phyloP scores from a whole-genome alignment of 2,113 vertebrate species.

The Nestor notabilis region DNA sequence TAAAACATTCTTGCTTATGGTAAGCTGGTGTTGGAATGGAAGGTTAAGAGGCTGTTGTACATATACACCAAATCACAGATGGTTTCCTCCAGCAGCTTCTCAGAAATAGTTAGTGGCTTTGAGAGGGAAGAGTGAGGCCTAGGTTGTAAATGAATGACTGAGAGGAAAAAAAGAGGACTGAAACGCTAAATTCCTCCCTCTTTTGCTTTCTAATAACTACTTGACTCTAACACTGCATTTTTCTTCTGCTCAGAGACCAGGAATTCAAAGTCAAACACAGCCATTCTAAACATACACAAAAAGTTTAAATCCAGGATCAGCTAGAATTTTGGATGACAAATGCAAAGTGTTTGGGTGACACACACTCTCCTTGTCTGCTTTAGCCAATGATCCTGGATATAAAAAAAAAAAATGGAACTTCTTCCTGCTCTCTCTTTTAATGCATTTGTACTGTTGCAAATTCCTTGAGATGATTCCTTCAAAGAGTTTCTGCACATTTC shows the following conservation, averaged over 20 bases:
- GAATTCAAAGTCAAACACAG: neutral
- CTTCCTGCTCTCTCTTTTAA: neutral
- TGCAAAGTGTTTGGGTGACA: neutral
- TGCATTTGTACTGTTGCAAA: neutral
- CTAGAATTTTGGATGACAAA: neutral
- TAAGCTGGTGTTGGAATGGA: neutral
- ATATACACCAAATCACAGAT: neutral
- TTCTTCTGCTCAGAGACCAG: neutral
- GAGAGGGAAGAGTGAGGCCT: neutral
- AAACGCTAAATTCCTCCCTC: neutral
- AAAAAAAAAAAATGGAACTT: neutral
- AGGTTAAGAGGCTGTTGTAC: neutral
- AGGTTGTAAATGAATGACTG: neutral
- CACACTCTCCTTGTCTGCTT: neutral
- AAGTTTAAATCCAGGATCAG: neutral
- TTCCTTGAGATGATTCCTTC: neutral
- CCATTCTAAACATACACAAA: neutral
- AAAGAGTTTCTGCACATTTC: neutral
- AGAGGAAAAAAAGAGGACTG: neutral
- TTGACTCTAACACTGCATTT: neutral
- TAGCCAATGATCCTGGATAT: neutral
- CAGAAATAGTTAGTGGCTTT: neutral
- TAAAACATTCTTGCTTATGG: neutral
- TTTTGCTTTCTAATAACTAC: neutral
- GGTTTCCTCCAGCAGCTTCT: neutral